These are phyloP conservation scores for Semicossyphus pulcher DNA, from an alignment of 2,113 vertebrate species.

Conservation along the genomic window DNA sequence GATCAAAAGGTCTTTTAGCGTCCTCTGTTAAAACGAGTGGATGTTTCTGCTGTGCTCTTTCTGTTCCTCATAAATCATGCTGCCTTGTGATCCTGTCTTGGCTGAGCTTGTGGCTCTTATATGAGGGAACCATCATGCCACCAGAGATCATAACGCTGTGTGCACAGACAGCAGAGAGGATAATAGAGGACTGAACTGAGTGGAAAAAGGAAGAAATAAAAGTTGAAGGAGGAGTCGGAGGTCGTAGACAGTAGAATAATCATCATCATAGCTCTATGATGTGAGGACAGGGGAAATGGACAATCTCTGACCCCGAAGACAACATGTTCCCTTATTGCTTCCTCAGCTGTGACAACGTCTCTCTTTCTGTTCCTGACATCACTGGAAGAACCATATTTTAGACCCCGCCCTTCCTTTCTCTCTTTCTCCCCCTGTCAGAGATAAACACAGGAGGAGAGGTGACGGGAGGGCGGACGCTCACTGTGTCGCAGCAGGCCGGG, in stretches of 20 bases:
- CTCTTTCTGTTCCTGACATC: neutral
- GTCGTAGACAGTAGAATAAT: slow-evolving; percentile 1
- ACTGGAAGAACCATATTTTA: neutral
- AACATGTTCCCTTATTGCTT: neutral
- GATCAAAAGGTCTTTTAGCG: no score
- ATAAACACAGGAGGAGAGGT: slow-evolving; percentile 1
- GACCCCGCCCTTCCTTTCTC: neutral
- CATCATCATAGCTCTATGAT: slow-evolving; percentile 5
- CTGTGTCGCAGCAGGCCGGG: slow-evolving; percentile 88
- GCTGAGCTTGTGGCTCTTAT: neutral
- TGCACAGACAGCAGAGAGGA: neutral
- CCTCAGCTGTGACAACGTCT: neutral
- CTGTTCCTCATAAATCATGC: neutral
- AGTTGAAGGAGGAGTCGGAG: neutral
- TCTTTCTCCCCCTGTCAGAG: slow-evolving; percentile 1
- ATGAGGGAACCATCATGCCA: neutral
- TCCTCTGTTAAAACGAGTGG: no score
- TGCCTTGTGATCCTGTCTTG: neutral
- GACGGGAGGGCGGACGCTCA: slow-evolving; percentile 70
- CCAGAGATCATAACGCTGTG: neutral
- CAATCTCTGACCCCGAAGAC: neutral
- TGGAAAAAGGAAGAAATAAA: neutral
- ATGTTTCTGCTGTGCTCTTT: no score
- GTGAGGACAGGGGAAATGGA: neutral
- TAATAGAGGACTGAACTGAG: neutral